A percentile compares a stretch with the other conserved stretches of the same genome.
Conservation (phyloP, 2,113 vertebrate species). For the Solea solea region DNA sequence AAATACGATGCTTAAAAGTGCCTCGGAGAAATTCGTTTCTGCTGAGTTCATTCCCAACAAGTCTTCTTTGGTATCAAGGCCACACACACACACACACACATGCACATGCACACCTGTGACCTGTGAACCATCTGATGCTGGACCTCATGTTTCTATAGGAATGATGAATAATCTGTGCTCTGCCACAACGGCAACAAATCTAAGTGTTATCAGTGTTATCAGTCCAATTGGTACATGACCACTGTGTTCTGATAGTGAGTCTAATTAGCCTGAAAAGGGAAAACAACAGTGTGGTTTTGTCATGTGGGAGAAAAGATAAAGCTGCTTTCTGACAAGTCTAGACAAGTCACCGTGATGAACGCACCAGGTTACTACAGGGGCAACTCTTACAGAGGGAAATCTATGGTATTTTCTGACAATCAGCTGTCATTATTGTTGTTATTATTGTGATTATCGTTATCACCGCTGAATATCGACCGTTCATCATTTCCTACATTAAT, state of each 20-base stretch:
- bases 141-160: no score
- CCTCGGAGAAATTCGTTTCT: no score
- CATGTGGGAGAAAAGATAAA: neutral
- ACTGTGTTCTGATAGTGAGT: neutral
- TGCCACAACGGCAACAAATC: constrained; percentile 2
- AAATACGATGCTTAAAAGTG: no score
- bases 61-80: no score
- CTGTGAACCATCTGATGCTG: no score
- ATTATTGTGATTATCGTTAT: no score
- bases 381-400: neutral
- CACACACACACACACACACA: no score
- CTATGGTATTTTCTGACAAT: neutral
- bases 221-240: neutral
- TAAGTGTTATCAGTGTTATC: neutral
- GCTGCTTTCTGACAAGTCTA: constrained; percentile 1
- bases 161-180: no score
- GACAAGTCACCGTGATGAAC: neutral
- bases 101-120: no score
- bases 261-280: constrained; percentile 19
- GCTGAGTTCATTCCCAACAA: no score
- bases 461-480: neutral
- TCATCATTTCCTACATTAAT: neutral
- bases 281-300: constrained; percentile 22
- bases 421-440: neutral
- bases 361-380: neutral